Evolutionary conservation across 2,113 vertebrate species (phyloP), one percentile per base, ranked within the genome.

Genomic region (Rafetus swinhoei): DNA sequence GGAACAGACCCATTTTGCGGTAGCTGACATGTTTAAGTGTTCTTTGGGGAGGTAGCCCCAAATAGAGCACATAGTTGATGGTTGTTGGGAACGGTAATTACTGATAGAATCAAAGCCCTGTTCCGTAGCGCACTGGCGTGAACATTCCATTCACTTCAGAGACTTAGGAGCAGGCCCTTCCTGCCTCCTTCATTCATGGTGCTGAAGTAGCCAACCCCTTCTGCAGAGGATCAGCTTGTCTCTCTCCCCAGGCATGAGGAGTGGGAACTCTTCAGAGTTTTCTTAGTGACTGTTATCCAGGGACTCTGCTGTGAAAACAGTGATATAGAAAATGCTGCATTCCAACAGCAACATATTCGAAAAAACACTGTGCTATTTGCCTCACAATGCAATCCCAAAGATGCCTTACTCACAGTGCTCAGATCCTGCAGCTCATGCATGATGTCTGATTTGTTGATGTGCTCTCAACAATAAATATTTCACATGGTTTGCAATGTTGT

Each of bases 1-100:
- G 62, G 29, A 22, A 65, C 32, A 53, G 50, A 29, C 39, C 39
- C 76, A 14, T 54, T n/a, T 84, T 54, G 10, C 35, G 18, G 69
- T 19, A 92, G 89, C 86, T 86, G 87, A 93, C 89, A 85, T 74
- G 45, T 87, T 94, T 55, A 77, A 86, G 79, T 65, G 69, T 88
- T 81, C 87, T 88, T 84, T 81, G 95, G 94, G 92, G 88, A n/a
- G 53, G 21, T 72, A 56, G n/a, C 13, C 84, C 91, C 91, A 93
- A 90, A 84, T 32, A 65, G 2, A 90, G 90, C 91, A 85, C 50
- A 2, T 24, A 87, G 93, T 94, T 86, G 93, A 90, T 79, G 56
- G 85, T 1, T 32, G 19, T 74, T 21, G 1, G 39, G n/a, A 74
- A 39, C 22, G 35, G 69, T 39, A 32, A 35, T 74, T 74, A 19